phyloP scores from a whole-genome alignment of 2,113 vertebrate genomes.

The Natator depressus region DNA sequence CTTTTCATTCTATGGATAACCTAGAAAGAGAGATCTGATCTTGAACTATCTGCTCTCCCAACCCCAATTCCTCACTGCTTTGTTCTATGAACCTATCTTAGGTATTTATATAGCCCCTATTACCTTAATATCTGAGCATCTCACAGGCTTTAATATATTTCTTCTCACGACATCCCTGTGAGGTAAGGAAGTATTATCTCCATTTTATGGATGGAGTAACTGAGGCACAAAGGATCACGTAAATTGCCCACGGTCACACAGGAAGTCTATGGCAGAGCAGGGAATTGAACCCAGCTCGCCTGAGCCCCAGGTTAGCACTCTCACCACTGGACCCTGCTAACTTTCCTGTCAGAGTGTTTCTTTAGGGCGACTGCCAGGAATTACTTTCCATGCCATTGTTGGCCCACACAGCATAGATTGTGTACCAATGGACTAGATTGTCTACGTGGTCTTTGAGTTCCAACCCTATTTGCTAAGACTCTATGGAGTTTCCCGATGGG shows the following conservation, averaged over 20 bases:
- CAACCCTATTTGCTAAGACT: neutral
- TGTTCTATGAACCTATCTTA: neutral
- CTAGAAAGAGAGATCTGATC: neutral
- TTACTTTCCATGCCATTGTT: neutral
- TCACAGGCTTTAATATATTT: neutral
- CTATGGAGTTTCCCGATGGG: neutral
- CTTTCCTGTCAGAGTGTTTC: neutral
- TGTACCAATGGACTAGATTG: neutral
- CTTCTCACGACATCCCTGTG: neutral
- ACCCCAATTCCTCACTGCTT: neutral
- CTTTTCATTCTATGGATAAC: neutral
- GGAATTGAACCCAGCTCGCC: neutral
- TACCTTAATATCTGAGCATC: neutral
- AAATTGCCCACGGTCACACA: neutral
- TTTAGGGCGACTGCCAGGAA: neutral
- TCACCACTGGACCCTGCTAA: neutral
- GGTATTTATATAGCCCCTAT: neutral
- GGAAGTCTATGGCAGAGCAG: neutral
- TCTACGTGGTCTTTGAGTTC: neutral
- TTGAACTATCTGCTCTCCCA: neutral
- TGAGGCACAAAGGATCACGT: neutral
- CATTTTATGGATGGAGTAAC: neutral
- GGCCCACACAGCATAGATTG: neutral
- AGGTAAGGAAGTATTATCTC: neutral
- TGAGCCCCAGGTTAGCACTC: neutral